Percentiles rank a stretch among this genome's conserved stretches.
Evolutionary conservation across 2,888 invertebrate genomes (phyloP).

Genomic region (Perizoma affinitatum): DNA sequence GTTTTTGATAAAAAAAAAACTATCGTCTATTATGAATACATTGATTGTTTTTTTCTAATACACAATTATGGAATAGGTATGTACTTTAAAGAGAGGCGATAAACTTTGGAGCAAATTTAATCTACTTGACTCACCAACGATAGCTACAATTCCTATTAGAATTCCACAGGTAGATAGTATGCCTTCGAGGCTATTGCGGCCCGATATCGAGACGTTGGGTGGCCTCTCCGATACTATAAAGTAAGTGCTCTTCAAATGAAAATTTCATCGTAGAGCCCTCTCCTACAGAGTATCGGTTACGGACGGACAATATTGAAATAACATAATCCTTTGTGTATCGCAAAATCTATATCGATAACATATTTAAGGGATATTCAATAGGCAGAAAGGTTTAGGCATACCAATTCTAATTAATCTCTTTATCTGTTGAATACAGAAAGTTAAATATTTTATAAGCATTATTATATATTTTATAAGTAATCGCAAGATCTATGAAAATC

Average conservation of each 20-base stretch:
- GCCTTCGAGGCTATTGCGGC: slow-evolving; percentile 38
- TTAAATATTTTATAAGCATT: too few species aligned
- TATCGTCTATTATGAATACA: too few species aligned
- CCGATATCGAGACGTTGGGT: slow-evolving; percentile 50
- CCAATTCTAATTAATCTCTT: too few species aligned
- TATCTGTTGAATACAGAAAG: too few species aligned
- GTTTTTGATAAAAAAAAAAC: too few species aligned
- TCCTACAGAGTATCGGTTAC: slow-evolving; percentile 13
- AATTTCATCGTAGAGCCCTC: slow-evolving; percentile 44
- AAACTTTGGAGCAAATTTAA: slow-evolving; percentile 10
- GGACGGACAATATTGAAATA: slow-evolving; percentile 20
- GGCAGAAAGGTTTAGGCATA: too few species aligned
- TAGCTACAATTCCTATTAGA: slow-evolving; percentile 44
- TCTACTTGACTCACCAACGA: slow-evolving; percentile 3
- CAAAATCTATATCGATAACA: background rate
- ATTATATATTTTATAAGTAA: too few species aligned
- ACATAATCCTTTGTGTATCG: slow-evolving; percentile 3
- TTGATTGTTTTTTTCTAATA: too few species aligned
- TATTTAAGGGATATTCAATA: too few species aligned
- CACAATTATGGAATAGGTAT: too few species aligned
- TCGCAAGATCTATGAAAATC: too few species aligned
- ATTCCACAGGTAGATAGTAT: slow-evolving; percentile 49
- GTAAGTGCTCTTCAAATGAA: slow-evolving; percentile 50
- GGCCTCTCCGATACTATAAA: slow-evolving; percentile 45
- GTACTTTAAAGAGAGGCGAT: background rate